Percentiles rank a stretch among this genome's conserved stretches.
phyloP scores from a whole-genome alignment of 2,113 vertebrate genomes.

The Corvus cornix region DNA sequence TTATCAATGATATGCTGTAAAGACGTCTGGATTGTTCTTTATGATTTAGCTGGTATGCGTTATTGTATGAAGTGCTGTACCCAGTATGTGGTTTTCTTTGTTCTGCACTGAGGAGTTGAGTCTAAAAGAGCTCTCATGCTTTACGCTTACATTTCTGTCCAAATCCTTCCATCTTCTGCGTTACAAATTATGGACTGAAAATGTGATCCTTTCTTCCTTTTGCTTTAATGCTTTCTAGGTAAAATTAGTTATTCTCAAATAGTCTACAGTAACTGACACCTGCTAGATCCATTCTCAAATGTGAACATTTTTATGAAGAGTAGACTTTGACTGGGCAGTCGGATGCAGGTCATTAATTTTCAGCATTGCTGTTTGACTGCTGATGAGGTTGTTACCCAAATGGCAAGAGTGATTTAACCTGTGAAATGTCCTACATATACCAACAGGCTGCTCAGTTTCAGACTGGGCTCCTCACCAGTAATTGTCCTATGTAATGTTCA shows the following conservation, averaged over 20 bases:
- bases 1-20: not conserved
- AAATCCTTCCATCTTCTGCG: not conserved
- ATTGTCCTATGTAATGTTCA: not conserved
- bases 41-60: rapidly evolving
- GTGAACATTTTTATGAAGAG: not conserved
- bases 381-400: constrained; percentile 44
- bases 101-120: not conserved
- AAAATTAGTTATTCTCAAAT: not conserved
- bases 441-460: constrained; percentile 27
- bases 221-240: not conserved
- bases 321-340: constrained; percentile 22
- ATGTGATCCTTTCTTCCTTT: not conserved
- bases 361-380: constrained; percentile 48
- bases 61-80: not conserved
- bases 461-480: not conserved
- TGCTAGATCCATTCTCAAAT: not conserved
- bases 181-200: not conserved
- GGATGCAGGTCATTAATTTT: constrained; percentile 65
- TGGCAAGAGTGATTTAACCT: constrained; percentile 35
- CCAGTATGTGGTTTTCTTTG: not conserved
- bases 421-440: not conserved
- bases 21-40: not conserved
- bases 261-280: not conserved
- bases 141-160: not conserved
- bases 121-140: not conserved